Conservation (phyloP, 2,797 vertebrate genomes). For the Neosalanx taihuensis region DNA sequence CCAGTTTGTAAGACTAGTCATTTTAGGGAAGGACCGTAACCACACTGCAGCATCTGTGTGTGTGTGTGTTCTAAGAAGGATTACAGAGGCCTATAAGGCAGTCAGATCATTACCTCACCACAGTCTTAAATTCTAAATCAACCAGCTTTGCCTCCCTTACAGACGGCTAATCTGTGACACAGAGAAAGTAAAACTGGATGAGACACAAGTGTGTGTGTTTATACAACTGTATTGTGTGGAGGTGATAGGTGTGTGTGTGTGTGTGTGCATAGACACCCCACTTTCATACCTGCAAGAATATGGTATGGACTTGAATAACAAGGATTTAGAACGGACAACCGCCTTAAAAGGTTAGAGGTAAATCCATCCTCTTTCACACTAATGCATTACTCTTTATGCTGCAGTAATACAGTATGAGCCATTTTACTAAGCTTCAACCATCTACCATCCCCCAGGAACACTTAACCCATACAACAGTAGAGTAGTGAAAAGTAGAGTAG, state of each 20-base stretch:
- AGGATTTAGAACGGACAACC: neutral
- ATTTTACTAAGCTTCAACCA: slow-evolving; percentile 1
- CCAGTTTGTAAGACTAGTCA: slow-evolving; percentile 8
- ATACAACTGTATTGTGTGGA: too few relatives aligned
- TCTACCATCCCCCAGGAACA: slow-evolving; percentile 1
- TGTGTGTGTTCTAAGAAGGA: neutral
- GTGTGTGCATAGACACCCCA: neutral
- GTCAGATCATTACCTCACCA: slow-evolving; percentile 2
- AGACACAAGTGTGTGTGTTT: neutral
- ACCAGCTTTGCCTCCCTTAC: slow-evolving; percentile 1
- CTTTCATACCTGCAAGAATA: neutral
- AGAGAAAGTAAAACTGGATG: slow-evolving; percentile 2
- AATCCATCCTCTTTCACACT: neutral
- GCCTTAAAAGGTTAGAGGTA: neutral
- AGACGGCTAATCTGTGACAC: neutral
- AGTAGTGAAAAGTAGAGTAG: neutral
- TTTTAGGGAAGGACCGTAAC: slow-evolving; percentile 23
- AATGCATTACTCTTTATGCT: neutral
- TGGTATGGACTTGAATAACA: neutral
- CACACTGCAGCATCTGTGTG: slow-evolving; percentile 10
- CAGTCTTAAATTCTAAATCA: slow-evolving; percentile 4
- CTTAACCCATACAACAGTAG: neutral
- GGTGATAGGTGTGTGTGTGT: too few relatives aligned
- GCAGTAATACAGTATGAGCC: neutral
- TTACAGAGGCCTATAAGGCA: slow-evolving; percentile 4